Evolutionary conservation across 2,888 invertebrate genomes (phyloP), one percentile per base, ranked within the genome.

Genomic region (Digitonthophagus gazella): DNA sequence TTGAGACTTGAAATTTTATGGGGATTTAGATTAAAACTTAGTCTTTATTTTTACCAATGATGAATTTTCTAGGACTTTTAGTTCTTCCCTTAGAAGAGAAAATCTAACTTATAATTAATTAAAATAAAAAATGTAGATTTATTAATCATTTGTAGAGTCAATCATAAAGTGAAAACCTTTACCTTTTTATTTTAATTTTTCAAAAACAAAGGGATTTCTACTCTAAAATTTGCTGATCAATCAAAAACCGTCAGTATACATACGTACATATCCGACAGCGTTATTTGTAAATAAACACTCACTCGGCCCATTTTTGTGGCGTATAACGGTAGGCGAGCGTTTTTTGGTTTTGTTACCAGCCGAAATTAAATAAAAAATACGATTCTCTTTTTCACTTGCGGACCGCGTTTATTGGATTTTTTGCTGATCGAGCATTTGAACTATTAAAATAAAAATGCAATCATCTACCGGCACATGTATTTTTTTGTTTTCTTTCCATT

Each of bases 361-460:
- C 58, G 58, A 58, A 58, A 58, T 16, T 15, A 58, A 58, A 58
- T 58, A 58, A 58, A 58, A 58, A 58, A 14, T 58, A 16, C 16
- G 15, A 11, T 58, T 16, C 58, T 58, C 16, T 58, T 58, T 58
- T 19, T 19, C 18, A 19, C 16, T 58, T 58, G 58, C 19, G 58
- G 58, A 58, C 19, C 6, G 16, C 58, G 58, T 19, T 58, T 58
- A 58, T 58, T 58, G 58, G 19, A 16, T 58, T 58, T 58, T 58
- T 58, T 58, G 58, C 18, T 16, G 16, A n/a, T 16, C 5, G 5
- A 16, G 4, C 58, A 58, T 58, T 16, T 16, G 58, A 58, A 58
- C n/a, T 58, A 58, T 58, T 58, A 58, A 15, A 58, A 58, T 58
- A 58, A 58, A 58, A 58, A 58, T 19, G 15, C 58, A 16, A 58